Percentiles rank a stretch among this genome's conserved stretches.
Evolutionary conservation across 2,113 vertebrate species (phyloP).

Genomic region (Cinclus mexicanus): DNA sequence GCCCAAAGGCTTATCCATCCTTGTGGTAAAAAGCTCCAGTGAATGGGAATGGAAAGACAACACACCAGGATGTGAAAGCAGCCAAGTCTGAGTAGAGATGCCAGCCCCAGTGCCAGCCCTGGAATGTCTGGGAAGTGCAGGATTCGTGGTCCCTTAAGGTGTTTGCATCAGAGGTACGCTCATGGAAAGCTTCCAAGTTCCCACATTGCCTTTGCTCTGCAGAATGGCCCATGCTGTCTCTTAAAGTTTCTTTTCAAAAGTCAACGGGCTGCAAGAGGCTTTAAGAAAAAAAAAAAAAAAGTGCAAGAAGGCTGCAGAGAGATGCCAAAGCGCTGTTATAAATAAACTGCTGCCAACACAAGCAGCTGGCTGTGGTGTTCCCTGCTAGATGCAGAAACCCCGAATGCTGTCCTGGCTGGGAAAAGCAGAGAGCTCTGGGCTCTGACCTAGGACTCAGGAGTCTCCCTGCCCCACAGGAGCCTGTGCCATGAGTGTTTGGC

Average conservation of each 20-base stretch:
- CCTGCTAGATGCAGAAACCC: not conserved
- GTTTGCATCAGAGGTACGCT: not conserved
- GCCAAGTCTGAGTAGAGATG: not conserved
- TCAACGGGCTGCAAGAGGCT: not conserved
- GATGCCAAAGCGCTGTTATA: not conserved
- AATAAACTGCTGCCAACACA: not conserved
- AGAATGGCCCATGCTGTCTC: not conserved
- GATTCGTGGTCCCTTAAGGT: accelerated
- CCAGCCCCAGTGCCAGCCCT: not conserved
- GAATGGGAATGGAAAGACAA: not conserved
- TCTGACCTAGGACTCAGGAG: not conserved
- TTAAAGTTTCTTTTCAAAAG: not conserved
- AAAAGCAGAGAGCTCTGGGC: not conserved
- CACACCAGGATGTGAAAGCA: not conserved
- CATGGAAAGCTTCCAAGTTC: accelerated
- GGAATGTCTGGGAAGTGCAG: not conserved
- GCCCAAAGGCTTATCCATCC: not conserved
- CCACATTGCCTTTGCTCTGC: not conserved
- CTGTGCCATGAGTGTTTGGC: not conserved
- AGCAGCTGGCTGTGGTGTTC: not conserved
- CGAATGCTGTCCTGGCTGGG: not conserved
- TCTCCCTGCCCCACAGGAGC: not conserved
- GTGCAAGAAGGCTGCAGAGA: not conserved
- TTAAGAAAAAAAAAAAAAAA: no score
- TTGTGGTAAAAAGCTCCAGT: not conserved